Base-by-base conservation (phyloP, 2,888 invertebrate species). In the Cordylochernes scorpioides region DNA sequence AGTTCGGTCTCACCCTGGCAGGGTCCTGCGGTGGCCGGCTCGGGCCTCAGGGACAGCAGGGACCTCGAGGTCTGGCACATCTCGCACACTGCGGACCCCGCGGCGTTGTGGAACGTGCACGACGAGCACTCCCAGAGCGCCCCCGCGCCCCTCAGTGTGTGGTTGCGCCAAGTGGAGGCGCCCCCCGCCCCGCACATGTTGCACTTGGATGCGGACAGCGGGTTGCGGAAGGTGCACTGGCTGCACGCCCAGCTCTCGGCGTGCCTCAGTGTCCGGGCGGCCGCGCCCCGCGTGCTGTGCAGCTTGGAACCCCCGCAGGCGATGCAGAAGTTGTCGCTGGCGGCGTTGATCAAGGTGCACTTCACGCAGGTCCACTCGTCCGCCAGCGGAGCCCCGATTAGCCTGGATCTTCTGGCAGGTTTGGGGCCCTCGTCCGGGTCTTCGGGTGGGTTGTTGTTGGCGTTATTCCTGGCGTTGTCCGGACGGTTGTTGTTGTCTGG, bases 271-370 rank as follows among this genome's bases (percentile, higher is more conserved):
- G 71, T 71, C 16, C 27, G 33, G 42, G 70, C 70, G 40, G 65
- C 63, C 16, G 61, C 57, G 30, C 61, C 54, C 3, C 63, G 60
- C 28, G 69, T 59, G 40, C 70, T 69, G 38, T 67, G 65, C 5
- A 75, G 58, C 43, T 71, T 68, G 1, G 74, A 71, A n/a, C 74
- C 74, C 22, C 74, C 74, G 50, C 86, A 86, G 0, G 75, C 78
- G 8, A 71, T 70, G 50, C 86, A 86, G 0, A 68, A 68, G 34
- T 64, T 59, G 1, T 67, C 64, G 14, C 62, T 56, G 0, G 62
- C 58, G 12, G 68, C 65, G 54, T 86, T 86, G 15, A 77, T 63
- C 33, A 82, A 58, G 2, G 84, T 84, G 49, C 86, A 86, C 43
- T 77, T 73, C 38, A 65, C 64, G 51, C 84, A 86, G 9, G 73